Evolutionary conservation across 2,797 vertebrate genomes (phyloP).

Genomic region (Aphelocoma californica): DNA sequence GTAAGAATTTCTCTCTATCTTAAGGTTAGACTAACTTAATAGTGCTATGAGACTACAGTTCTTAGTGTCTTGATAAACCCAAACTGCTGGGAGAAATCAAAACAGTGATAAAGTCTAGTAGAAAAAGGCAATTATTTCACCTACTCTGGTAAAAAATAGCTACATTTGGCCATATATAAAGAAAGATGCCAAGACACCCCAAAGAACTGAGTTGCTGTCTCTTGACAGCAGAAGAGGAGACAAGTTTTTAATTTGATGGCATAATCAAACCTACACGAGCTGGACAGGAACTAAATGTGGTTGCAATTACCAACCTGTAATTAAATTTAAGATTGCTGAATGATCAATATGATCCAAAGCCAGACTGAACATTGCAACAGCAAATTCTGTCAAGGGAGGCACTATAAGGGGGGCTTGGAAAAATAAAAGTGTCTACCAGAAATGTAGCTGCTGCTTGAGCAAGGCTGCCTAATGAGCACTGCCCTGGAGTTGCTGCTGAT

Average conservation of each 20-base stretch:
- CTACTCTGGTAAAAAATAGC: neutral
- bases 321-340: neutral
- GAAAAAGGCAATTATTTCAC: neutral
- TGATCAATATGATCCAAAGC: slow-evolving; percentile 1
- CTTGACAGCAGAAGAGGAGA: neutral
- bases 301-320: neutral
- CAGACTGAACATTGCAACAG: neutral
- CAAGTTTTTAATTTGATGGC: slow-evolving; percentile 20
- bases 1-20: neutral
- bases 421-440: neutral
- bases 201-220: neutral
- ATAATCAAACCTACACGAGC: neutral
- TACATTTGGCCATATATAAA: neutral
- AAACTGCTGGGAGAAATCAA: neutral
- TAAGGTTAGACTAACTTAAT: neutral
- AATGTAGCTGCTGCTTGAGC: neutral
- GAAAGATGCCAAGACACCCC: neutral
- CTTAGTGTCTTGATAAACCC: neutral
- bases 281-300: neutral
- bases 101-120: neutral
- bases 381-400: neutral
- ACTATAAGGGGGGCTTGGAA: neutral
- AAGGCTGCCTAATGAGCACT: neutral
- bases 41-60: neutral
- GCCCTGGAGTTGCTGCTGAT: neutral